Conservation (phyloP, 30 jellyfish, hydroid and myxozoan genomes). For the Aurelia sp. region DNA sequence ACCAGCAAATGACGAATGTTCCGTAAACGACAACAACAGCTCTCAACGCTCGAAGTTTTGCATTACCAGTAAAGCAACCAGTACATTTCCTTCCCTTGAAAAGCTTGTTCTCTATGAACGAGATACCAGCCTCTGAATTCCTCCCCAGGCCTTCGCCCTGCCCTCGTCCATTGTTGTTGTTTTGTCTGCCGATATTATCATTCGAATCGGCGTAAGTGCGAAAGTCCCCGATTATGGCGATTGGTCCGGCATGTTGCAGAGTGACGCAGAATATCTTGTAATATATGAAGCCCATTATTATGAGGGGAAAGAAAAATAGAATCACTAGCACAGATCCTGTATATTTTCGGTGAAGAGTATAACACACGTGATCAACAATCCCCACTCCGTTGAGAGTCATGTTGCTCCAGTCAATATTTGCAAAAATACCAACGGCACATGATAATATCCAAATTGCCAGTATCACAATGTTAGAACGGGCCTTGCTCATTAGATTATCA, state of each 20-base stretch:
- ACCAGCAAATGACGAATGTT: conserved; percentile 80
- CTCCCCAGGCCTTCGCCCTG: not conserved
- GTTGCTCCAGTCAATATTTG: conserved; percentile 29
- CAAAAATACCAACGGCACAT: conserved; percentile 34
- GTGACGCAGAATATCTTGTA: conserved; percentile 68
- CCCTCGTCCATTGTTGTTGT: no score
- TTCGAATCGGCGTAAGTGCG: not conserved
- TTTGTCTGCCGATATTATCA: not conserved
- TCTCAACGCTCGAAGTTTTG: conserved; percentile 31
- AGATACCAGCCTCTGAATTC: not conserved
- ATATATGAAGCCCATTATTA: conserved; percentile 68
- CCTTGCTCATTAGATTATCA: conserved; percentile 27
- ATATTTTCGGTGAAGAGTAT: conserved; percentile 4
- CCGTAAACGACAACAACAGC: conserved; percentile 61
- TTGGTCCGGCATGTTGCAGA: conserved; percentile 53
- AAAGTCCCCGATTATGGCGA: conserved; percentile 23
- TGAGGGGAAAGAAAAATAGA: conserved; percentile 63
- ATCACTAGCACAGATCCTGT: conserved; percentile 22
- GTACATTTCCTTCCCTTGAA: not conserved
- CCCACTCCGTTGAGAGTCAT: conserved; percentile 34
- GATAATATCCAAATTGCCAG: conserved; percentile 52
- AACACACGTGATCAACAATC: conserved; percentile 4
- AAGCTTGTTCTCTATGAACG: not conserved
- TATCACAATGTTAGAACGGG: conserved; percentile 37
- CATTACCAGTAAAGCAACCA: not conserved